Percentiles rank a stretch among this genome's conserved stretches.
phyloP scores from a whole-genome alignment of 2,888 invertebrate genomes.

The Itoplectis maculator region DNA sequence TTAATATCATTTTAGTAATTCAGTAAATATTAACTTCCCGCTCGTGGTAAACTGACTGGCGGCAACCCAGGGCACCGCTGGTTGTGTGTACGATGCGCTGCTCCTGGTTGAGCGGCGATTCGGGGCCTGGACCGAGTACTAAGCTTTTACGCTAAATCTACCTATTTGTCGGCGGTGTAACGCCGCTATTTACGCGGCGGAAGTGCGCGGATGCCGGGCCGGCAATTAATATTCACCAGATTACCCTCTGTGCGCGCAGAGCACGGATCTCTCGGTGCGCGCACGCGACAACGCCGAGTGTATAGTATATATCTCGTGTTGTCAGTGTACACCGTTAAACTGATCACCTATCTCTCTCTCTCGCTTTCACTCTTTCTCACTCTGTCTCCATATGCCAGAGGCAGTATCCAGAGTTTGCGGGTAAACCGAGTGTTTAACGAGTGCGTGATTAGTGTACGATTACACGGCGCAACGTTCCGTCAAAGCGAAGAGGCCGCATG shows the following conservation, averaged over 20 bases:
- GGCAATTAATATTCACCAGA: conserved; percentile 75
- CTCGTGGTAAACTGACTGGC: conserved; percentile 11
- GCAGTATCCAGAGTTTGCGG: conserved; percentile 27
- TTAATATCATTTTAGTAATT: conserved; percentile 22
- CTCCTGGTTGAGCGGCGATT: not conserved
- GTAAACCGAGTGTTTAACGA: conserved; percentile 57
- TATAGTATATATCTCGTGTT: conserved; percentile 3
- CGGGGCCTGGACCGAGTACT: not conserved
- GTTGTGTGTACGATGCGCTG: not conserved
- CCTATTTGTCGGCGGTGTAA: conserved; percentile 52
- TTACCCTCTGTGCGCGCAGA: conserved; percentile 33
- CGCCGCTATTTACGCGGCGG: conserved; percentile 70
- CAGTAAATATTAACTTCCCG: conserved; percentile 14
- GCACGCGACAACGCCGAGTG: conserved; percentile 28
- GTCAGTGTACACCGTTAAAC: conserved; percentile 6
- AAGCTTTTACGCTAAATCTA: conserved; percentile 43
- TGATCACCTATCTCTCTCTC: not conserved
- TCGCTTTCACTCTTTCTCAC: not conserved
- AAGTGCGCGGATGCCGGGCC: conserved; percentile 70
- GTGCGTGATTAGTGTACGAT: conserved; percentile 53
- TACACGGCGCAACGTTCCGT: conserved; percentile 22
- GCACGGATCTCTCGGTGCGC: conserved; percentile 46
- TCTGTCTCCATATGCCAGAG: conserved; percentile 4
- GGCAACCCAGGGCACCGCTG: not conserved
- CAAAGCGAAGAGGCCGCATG: conserved; percentile 11